Percentiles rank a stretch among this genome's conserved stretches.
phyloP scores from a whole-genome alignment of 2,113 vertebrate species.

The Lagenorhynchus albirostris region DNA sequence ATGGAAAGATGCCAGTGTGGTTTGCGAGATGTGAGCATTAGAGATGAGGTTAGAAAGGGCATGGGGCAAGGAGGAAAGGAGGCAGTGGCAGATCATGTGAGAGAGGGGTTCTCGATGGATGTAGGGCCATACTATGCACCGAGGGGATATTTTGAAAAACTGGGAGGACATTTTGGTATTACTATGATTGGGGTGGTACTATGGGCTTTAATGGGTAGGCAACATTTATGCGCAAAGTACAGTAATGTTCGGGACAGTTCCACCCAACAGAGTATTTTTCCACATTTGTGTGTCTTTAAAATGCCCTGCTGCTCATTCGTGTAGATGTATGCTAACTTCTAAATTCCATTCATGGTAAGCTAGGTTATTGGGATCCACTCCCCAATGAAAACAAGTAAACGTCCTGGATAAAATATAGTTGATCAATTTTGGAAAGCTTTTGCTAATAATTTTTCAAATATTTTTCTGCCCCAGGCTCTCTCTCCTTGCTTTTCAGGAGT shows the following conservation, averaged over 20 bases:
- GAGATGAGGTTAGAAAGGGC: background rate
- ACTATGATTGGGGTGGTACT: background rate
- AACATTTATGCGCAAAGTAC: background rate
- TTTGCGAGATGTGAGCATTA: background rate
- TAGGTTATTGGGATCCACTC: background rate
- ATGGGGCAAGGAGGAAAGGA: background rate
- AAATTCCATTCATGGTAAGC: slow-evolving; percentile 10
- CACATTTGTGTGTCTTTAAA: slow-evolving; percentile 2
- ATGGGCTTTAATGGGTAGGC: background rate
- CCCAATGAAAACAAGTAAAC: background rate
- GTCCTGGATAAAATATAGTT: background rate
- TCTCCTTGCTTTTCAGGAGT: background rate
- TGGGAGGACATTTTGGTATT: background rate
- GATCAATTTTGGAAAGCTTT: background rate
- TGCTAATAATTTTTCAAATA: background rate
- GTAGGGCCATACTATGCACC: background rate
- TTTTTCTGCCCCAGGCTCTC: background rate
- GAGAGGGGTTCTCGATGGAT: background rate
- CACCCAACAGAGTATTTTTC: background rate
- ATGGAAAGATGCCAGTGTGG: background rate
- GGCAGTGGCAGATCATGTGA: accelerated
- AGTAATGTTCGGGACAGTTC: background rate
- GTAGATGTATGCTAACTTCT: background rate
- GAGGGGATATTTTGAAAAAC: background rate
- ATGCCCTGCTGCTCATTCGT: background rate